phyloP scores from a whole-genome alignment of 2,888 invertebrate genomes.

The Cheilosia vernalis region DNA sequence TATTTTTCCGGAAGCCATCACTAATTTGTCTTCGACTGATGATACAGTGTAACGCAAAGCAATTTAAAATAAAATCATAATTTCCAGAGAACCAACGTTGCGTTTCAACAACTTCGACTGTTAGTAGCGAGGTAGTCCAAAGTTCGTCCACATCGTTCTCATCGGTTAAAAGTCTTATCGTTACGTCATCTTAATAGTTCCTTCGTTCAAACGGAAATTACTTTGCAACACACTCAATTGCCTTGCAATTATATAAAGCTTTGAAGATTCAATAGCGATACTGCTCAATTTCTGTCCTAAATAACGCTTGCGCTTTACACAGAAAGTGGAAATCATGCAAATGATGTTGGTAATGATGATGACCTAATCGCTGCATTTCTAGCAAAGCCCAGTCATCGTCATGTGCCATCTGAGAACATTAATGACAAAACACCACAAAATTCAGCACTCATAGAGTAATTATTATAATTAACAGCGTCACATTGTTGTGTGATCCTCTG shows the following conservation, averaged over 20 bases:
- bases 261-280: neutral
- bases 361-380: slow-evolving; percentile 67
- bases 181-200: neutral
- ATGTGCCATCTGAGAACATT: slow-evolving; percentile 48
- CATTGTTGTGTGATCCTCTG: slow-evolving; percentile 12
- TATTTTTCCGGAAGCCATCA: neutral
- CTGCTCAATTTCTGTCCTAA: neutral
- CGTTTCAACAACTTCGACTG: neutral
- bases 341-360: slow-evolving; percentile 37
- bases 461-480: slow-evolving; percentile 59
- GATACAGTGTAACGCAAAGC: neutral
- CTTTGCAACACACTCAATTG: neutral
- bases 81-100: neutral
- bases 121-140: neutral
- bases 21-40: neutral
- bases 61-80: neutral
- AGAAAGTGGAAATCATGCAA: slow-evolving; percentile 16
- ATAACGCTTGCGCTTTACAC: slow-evolving; percentile 2
- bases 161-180: neutral
- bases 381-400: slow-evolving; percentile 42
- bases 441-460: slow-evolving; percentile 57
- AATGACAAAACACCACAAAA: slow-evolving; percentile 28
- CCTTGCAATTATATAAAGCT: neutral
- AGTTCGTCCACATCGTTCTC: neutral
- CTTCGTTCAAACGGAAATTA: neutral